These are phyloP conservation scores for Xiphophorus hellerii DNA, from an alignment of 2,113 vertebrate genomes.

Conservation along the genomic window DNA sequence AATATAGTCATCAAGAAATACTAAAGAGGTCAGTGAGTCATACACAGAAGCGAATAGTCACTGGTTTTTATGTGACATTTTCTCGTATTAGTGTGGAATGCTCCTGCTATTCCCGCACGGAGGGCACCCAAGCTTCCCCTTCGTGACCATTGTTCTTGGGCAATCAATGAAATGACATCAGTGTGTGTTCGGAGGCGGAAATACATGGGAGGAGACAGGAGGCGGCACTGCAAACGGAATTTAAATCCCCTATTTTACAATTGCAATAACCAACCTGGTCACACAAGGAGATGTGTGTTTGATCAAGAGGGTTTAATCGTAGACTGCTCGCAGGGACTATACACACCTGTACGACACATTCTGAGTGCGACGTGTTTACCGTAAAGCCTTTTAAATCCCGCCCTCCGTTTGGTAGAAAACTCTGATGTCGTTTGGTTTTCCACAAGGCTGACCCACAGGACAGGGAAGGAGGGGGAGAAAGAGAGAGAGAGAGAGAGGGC, in stretches of 20 bases:
- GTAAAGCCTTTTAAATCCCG: constrained; percentile 63
- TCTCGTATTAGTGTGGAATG: constrained; percentile 49
- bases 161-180: constrained; percentile 69
- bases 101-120: constrained; percentile 43
- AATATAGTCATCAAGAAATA: neutral
- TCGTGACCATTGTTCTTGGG: constrained; percentile 67
- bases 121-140: constrained; percentile 45
- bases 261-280: neutral
- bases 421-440: constrained; percentile 68
- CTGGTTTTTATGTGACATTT: constrained; percentile 7
- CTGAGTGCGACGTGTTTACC: constrained; percentile 54
- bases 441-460: constrained; percentile 71
- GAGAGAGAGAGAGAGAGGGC: constrained; percentile 51
- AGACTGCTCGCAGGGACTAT: neutral
- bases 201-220: constrained; percentile 42
- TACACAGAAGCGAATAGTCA: neutral
- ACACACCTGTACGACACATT: constrained; percentile 55
- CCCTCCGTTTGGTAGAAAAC: constrained; percentile 67
- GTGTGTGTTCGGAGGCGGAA: constrained; percentile 37
- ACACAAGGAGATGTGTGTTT: neutral
- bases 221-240: neutral
- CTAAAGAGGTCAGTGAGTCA: too few species aligned
- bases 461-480: constrained; percentile 54
- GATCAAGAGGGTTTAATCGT: too few species aligned
- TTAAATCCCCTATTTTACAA: constrained; percentile 17